Evolutionary conservation across 2,888 invertebrate species (phyloP), one percentile per base, ranked within the genome.

Genomic region (Leucania comma): DNA sequence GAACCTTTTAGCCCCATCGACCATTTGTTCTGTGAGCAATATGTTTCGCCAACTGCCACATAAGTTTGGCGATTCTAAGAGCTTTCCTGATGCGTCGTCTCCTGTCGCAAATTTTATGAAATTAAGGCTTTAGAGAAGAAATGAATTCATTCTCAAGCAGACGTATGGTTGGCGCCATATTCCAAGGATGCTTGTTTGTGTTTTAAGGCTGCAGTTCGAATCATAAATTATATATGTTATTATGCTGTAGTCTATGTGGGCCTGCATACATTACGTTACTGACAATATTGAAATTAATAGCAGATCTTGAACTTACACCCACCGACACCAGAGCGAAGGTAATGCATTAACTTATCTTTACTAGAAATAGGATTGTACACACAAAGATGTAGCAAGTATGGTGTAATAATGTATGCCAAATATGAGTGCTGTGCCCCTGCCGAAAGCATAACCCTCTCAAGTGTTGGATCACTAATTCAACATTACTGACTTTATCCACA

Each of bases 281-380:
- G 65, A 78, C 66, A 74, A 62, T 66, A 50, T 78, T 51, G 24
- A 50, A 76, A 60, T 71, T 64, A 58, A 78, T 68, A 38, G 20
- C 24, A 61, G 66, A 26, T 54, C 75, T 78, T 78, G 78, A 80
- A 75, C 80, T 78, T 80, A 80, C 80, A 71, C 78, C 78, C 80
- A 78, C 78, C 26, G 32, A 32, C 48, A 51, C 53, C 3, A 53
- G n/a, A 22, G 14, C 60, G 78, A 78, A 78, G 78, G 78, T 65
- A 71, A 78, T 51, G 22, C 46, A 60, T 57, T 58, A 35, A 66
- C 38, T 56, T 60, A 66, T 53, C 20, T 61, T 10, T 1, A 9
- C 5, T 20, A 42, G 12, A 62, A 50, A 59, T 56, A 54, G 20
- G 4, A 29, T 29, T 48, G 6, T 48, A 17, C 20, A 46, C 20